Evolutionary conservation across 2,888 invertebrate species (phyloP).

Genomic region (Thera britannica): DNA sequence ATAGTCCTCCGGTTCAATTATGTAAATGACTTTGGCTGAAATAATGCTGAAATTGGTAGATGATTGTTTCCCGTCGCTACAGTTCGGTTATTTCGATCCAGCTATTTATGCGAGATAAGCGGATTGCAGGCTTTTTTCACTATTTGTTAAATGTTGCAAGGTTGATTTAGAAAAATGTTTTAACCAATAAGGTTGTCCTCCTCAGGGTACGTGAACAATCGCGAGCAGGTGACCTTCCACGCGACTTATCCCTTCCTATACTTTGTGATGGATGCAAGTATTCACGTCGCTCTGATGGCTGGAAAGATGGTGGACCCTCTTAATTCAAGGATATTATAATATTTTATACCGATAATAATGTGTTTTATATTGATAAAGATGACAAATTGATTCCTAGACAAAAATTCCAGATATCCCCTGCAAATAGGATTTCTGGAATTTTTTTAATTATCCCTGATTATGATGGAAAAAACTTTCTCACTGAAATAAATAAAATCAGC

Average conservation of each 20-base stretch:
- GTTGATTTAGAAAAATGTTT: constrained; percentile 10
- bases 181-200: constrained; percentile 29
- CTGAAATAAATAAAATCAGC: too few relatives aligned
- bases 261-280: constrained; percentile 92
- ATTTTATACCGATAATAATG: constrained; percentile 30
- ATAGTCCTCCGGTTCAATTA: constrained; percentile 72
- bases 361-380: constrained; percentile 1
- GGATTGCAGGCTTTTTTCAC: constrained; percentile 50
- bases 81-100: constrained; percentile 62
- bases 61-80: constrained; percentile 77
- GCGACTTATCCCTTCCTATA: constrained; percentile 94
- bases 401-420: too few relatives aligned
- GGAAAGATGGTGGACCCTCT: constrained; percentile 93
- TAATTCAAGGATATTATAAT: constrained; percentile 91
- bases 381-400: too few relatives aligned
- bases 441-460: too few relatives aligned
- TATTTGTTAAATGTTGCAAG: constrained; percentile 26
- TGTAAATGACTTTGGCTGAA: constrained; percentile 69
- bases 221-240: constrained; percentile 88
- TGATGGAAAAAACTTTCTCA: too few relatives aligned
- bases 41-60: constrained; percentile 57
- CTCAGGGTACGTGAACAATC: constrained; percentile 74
- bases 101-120: constrained; percentile 56
- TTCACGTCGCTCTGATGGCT: constrained; percentile 91
- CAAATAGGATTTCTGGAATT: too few relatives aligned